Evolutionary conservation across 2,113 vertebrate genomes (phyloP), one percentile per base, ranked within the genome.

Genomic region (Carlito syrichta): DNA sequence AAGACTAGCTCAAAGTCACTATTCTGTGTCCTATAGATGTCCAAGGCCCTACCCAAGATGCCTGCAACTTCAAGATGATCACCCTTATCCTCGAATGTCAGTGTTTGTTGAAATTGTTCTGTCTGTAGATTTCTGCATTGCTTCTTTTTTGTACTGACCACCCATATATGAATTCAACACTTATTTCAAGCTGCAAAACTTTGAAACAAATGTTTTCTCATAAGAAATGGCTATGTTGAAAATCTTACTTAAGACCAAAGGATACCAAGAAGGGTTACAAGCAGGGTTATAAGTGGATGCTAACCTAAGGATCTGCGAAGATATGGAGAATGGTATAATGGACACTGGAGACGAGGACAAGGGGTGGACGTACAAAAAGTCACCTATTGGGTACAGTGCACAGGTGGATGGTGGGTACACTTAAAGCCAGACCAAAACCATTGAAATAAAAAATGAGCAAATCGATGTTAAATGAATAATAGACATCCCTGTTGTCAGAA

Each of bases 1-100:
- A 0, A 30, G n/a, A 11, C 27, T 1, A 27, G 4, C 32, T 90
- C n/a, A 5, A 32, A 50, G n/a, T 62, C 45, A 3, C 10, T 11
- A 9, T 14, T 62, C 40, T 19, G 0, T 3, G 60, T 54, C 84
- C 16, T 45, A 25, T 5, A 87, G 68, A 77, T 85, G 77, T 4
- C 7, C 45, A 32, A 60, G 81, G 25, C 56, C 9, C 45, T 8
- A 11, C 13, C 23, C 77, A 23, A 14, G 8, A 43, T 5, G 2
- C 40, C 92, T 52, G 38, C 62, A 23, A 3, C 40, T 79, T 81
- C 32, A n/a, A 22, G 56, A 52, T 2, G 5, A 12, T 5, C 56
- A 6, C 10, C 19, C 10, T 22, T 30, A n/a, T 12, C 66, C 32
- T n/a, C 32, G 13, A 45, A 58, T 10, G 45, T 40, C 40, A 14